Evolutionary conservation across 2,797 vertebrate genomes (phyloP), one percentile per base, ranked within the genome.

Genomic region (Bovichtus diacanthus): DNA sequence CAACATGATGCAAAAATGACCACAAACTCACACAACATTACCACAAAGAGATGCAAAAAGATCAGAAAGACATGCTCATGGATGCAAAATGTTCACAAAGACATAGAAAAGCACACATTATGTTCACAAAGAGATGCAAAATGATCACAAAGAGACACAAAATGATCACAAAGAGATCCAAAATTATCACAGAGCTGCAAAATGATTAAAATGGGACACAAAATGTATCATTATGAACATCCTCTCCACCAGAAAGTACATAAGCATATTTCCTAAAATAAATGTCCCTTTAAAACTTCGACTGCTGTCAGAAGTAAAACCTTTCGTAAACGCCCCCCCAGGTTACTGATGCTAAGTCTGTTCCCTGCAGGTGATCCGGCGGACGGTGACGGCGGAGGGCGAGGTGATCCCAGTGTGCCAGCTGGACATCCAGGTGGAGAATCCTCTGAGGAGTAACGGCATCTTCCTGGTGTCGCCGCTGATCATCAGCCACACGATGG

Each of bases 361-460:
- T n/a, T n/a, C n/a, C n/a, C n/a, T 31, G 29, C 96, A 99, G 92
- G 97, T 99, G 23, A 95, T 96, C 62, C 92, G 94, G 74, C 96
- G 97, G 71, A 98, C 97, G 0, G 97, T 97, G 0, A 99, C 98
- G 0, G 93, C 96, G 0, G 98, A 99, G 88, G 98, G 98, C 0
- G 98, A 99, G 86, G 96, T 99, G 77, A 95, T 99, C 80, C 98
- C 98, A 0, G 97, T 99, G 74, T 97, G 97, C 78, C 98, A 99
- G 87, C 94, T 98, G 59, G 98, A 99, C 88, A 96, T 99, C 81
- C 98, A 98, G 0, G 97, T 99, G 75, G 98, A 99, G 80, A 99
- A 99, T 66, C 96, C 97, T 0, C 95, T 99, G 23, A 96, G 98
- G 79, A 99, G 96, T 70, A 99, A 99, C 21, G 98, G 97, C 69